phyloP scores from a whole-genome alignment of 2,797 vertebrate species.

The Channa striata region DNA sequence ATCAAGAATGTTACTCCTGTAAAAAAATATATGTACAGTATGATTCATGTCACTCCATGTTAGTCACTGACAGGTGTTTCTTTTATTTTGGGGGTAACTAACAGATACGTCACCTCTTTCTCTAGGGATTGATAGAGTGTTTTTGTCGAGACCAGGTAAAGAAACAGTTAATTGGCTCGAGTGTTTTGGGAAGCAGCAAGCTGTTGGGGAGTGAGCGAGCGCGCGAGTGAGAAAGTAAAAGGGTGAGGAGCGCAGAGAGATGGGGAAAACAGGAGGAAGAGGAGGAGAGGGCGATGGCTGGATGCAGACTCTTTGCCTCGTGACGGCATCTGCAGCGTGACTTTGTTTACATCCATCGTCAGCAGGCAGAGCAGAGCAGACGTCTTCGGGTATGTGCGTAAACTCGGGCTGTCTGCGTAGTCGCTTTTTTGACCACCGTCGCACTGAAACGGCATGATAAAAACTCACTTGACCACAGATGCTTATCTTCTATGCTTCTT shows the following conservation, averaged over 20 bases:
- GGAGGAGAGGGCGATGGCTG: slow-evolving; percentile 28
- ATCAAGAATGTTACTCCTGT: not conserved
- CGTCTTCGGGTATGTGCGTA: slow-evolving; percentile 34
- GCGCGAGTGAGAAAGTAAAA: slow-evolving; percentile 2
- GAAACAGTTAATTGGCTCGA: slow-evolving; percentile 47
- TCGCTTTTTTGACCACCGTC: not conserved
- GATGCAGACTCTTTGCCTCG: slow-evolving; percentile 60
- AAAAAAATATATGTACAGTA: not conserved
- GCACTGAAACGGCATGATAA: not conserved
- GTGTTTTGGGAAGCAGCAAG: slow-evolving; percentile 24
- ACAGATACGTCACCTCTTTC: not conserved
- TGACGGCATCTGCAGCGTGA: slow-evolving; percentile 56
- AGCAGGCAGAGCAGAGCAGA: slow-evolving; percentile 14
- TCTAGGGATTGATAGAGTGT: not conserved
- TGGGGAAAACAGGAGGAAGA: slow-evolving; percentile 1
- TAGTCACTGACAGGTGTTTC: too few species aligned
- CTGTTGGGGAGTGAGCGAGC: not conserved
- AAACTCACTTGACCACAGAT: too few species aligned
- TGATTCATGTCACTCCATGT: too few species aligned
- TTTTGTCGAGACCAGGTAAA: slow-evolving; percentile 46
- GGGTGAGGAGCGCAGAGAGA: slow-evolving; percentile 15
- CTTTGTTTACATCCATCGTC: slow-evolving; percentile 69
- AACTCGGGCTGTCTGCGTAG: not conserved
- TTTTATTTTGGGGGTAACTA: too few species aligned
- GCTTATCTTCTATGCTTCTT: too few species aligned